phyloP scores from a whole-genome alignment of 2,797 vertebrate genomes.

The Eleutherodactylus coqui region DNA sequence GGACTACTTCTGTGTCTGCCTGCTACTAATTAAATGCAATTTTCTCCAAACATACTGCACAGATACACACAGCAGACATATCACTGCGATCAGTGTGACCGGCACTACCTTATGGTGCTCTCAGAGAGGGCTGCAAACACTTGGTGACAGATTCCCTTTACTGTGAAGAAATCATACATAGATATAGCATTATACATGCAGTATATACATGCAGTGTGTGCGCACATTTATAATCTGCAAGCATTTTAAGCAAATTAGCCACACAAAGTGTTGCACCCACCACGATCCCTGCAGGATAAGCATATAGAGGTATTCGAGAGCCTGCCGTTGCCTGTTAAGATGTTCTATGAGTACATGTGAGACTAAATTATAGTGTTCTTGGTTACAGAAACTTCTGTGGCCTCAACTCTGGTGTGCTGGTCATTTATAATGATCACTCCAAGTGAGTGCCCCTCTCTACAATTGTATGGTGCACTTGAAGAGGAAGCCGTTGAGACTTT shows the following conservation, averaged over 20 bases:
- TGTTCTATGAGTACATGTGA: neutral
- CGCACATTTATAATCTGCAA: neutral
- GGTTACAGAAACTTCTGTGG: slow-evolving; percentile 13
- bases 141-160: too few relatives aligned
- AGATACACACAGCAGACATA: too few relatives aligned
- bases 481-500: slow-evolving; percentile 26
- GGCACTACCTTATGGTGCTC: too few relatives aligned
- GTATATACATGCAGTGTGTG: neutral
- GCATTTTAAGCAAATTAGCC: neutral
- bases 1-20: too few relatives aligned
- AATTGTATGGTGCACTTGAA: slow-evolving; percentile 35
- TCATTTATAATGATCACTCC: slow-evolving; percentile 33
- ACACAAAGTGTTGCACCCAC: too few relatives aligned
- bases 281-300: neutral
- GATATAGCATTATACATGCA: too few relatives aligned
- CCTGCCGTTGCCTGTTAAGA: neutral
- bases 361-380: slow-evolving; percentile 40
- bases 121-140: too few relatives aligned
- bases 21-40: too few relatives aligned
- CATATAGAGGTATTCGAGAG: neutral
- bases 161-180: too few relatives aligned
- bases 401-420: slow-evolving; percentile 7
- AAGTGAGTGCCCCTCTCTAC: slow-evolving; percentile 37
- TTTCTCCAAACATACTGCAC: too few relatives aligned
- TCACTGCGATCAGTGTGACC: too few relatives aligned